phyloP scores from a whole-genome alignment of 2,888 invertebrate genomes.

The Mayetiola destructor region DNA sequence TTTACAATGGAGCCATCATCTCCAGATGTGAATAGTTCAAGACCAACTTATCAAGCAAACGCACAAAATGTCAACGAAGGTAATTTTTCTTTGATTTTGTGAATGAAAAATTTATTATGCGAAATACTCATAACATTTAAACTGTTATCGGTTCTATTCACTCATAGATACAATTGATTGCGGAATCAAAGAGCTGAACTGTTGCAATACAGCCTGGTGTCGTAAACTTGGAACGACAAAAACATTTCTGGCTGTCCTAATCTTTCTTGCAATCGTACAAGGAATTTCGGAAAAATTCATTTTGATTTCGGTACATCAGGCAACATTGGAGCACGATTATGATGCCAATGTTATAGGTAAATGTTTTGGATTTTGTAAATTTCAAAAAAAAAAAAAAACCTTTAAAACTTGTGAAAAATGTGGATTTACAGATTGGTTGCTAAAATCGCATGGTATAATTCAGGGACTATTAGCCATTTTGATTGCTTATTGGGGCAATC shows the following conservation, averaged over 20 bases:
- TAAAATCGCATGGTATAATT: constrained; percentile 40
- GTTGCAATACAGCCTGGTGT: constrained; percentile 34
- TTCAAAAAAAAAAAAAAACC: not conserved
- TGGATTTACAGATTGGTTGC: constrained; percentile 41
- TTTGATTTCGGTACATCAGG: constrained; percentile 38
- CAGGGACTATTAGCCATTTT: constrained; percentile 39
- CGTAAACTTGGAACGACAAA: constrained; percentile 37
- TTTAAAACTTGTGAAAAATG: not conserved
- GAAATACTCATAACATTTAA: not conserved
- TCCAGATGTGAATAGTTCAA: constrained; percentile 19
- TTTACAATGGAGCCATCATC: not conserved
- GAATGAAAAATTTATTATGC: not conserved
- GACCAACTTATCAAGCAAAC: constrained; percentile 20
- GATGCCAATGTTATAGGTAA: constrained; percentile 35
- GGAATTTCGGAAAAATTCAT: constrained; percentile 38
- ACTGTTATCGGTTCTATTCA: not conserved
- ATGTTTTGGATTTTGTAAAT: constrained; percentile 19
- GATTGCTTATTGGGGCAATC: constrained; percentile 44
- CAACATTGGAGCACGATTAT: constrained; percentile 36
- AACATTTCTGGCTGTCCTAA: constrained; percentile 35
- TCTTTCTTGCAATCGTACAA: constrained; percentile 32
- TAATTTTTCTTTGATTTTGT: constrained; percentile 14
- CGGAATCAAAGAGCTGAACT: constrained; percentile 36
- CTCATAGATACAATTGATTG: constrained; percentile 37
- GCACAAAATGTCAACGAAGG: constrained; percentile 25